Evolutionary conservation across 2,888 invertebrate genomes (phyloP).

Genomic region (Baronia brevicornis): DNA sequence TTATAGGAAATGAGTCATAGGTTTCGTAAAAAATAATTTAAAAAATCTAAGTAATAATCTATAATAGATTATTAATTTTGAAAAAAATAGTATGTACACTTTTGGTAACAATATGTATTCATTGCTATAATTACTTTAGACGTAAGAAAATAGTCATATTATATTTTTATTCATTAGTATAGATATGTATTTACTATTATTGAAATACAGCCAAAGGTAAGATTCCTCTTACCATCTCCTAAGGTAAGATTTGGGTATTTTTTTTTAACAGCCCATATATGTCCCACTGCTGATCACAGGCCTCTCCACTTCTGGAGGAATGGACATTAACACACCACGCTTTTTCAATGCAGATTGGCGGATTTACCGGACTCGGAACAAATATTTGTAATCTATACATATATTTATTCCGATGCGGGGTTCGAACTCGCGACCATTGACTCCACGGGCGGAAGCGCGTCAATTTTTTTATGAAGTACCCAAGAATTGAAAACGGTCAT

Average conservation of each 20-base stretch:
- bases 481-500: no score
- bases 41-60: neutral
- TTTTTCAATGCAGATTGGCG: no score
- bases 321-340: no score
- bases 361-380: no score
- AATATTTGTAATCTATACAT: no score
- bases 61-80: neutral
- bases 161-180: neutral
- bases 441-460: no score
- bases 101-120: neutral
- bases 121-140: neutral
- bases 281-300: no score
- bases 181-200: neutral
- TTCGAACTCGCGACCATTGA: no score
- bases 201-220: neutral
- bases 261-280: neutral
- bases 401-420: no score
- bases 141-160: neutral
- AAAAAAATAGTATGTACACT: neutral
- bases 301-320: no score
- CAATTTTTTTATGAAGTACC: no score
- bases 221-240: no score
- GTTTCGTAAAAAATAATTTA: neutral
- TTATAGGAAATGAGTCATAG: neutral
- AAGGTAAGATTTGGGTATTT: neutral